Percentiles rank a stretch among this genome's conserved stretches.
These are phyloP conservation scores for Acinonyx jubatus DNA, from an alignment of 2,113 vertebrate genomes.

Conservation along the genomic window DNA sequence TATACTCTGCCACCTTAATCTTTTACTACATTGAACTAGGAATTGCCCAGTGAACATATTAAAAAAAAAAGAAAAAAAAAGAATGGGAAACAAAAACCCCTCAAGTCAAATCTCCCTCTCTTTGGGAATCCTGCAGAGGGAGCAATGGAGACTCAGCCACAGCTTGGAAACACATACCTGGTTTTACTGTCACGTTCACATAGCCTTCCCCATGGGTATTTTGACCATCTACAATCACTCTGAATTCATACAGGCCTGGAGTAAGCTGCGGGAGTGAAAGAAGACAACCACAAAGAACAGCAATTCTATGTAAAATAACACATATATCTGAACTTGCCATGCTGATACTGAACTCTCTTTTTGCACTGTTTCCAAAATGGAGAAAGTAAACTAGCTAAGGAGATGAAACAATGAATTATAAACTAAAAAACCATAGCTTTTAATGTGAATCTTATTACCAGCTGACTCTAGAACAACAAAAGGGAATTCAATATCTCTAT, in stretches of 20 bases:
- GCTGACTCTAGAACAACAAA: slow-evolving; percentile 64
- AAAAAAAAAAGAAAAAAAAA: not conserved
- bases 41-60: not conserved
- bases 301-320: not conserved
- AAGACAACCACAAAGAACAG: slow-evolving; percentile 22
- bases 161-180: slow-evolving; percentile 87
- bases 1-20: not conserved
- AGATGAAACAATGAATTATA: slow-evolving; percentile 50
- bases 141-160: not conserved
- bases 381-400: slow-evolving; percentile 58
- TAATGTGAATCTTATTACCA: slow-evolving; percentile 63
- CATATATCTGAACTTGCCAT: not conserved
- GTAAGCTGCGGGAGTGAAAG: slow-evolving; percentile 90
- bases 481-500: slow-evolving; percentile 68
- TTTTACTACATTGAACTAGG: slow-evolving; percentile 10
- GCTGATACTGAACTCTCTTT: slow-evolving; percentile 12
- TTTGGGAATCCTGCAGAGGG: slow-evolving; percentile 10
- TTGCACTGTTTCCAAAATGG: slow-evolving; percentile 40
- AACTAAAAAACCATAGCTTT: slow-evolving; percentile 11
- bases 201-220: slow-evolving; percentile 93
- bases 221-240: slow-evolving; percentile 90
- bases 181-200: slow-evolving; percentile 97
- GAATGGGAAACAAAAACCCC: not conserved
- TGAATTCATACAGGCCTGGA: slow-evolving; percentile 96
- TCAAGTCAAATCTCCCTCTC: slow-evolving; percentile 23